Base-by-base conservation (phyloP, 1,140 invertebrate genomes). In the Meloidogyne chitwoodi region DNA sequence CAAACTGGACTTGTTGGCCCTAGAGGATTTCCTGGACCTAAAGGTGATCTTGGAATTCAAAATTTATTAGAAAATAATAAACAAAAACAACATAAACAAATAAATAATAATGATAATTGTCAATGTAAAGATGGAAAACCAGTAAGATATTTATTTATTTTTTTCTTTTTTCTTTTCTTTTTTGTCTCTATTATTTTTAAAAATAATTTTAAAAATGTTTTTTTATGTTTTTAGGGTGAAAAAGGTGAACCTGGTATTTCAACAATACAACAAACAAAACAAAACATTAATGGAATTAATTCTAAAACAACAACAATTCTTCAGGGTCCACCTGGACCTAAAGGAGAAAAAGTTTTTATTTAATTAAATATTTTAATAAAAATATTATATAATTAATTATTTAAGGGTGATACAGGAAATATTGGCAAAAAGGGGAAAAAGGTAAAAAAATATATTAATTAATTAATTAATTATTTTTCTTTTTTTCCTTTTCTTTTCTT, bases 311-410 rank as follows among this genome's bases (percentile, higher is more conserved):
- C 63, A 34, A 81, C 77, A 14, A 26, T 83, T 11, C 72, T 83
- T 44, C 81, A 85, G 71, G 82, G 82, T 16, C 81, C 81, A 24
- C 80, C 82, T 16, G 82, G 82, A 10, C 65, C 73, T 14, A 86
- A 87, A 64, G 84, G 84, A 62, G 85, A 86, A 75, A 86, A 87
- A 80, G 84, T 83, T 68, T 16, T 67, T 70, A 12, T 69, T 69
- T 31, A 74, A 65, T 34, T 62, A 11, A 67, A 68, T 19, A 26
- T 24, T 19, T 14, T 26, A 0, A 11, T 16, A 0, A 6, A 2
- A n/a, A 56, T 16, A 63, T 10, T 44, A 62, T 27, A 8, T 38
- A 8, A 38, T 38, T 62, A 24, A 34, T 22, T 26, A 31, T 61
- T 19, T 29, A 48, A 74, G 72, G 62, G 72, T 67, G 72, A 67